A percentile compares a stretch with the other conserved stretches of the same genome.
Conservation (phyloP, 2,797 vertebrate species). For the Lagothrix lagotricha region DNA sequence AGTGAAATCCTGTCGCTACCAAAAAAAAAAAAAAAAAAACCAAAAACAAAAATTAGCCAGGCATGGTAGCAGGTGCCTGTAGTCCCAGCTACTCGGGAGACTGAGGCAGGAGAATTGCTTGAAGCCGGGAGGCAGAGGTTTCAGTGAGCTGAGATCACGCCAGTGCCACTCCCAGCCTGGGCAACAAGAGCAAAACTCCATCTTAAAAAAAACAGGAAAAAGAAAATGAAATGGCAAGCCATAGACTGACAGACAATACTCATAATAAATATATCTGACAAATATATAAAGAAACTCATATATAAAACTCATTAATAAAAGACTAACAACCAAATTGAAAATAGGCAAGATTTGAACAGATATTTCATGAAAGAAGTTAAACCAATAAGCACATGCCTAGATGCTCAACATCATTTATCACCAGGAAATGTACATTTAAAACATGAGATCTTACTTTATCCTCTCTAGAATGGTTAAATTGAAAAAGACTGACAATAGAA, state of each 20-base stretch:
- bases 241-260: neutral
- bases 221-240: conserved; percentile 23
- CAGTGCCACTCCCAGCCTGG: too few relatives aligned
- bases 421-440: neutral
- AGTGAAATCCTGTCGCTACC: too few relatives aligned
- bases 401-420: neutral
- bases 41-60: too few relatives aligned
- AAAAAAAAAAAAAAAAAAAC: too few relatives aligned
- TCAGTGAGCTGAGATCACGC: too few relatives aligned
- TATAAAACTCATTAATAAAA: neutral
- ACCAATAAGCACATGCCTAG: neutral
- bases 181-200: too few relatives aligned
- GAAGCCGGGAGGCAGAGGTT: too few relatives aligned
- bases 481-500: neutral
- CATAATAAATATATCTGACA: neutral
- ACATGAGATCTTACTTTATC: neutral
- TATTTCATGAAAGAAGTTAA: neutral
- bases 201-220: neutral
- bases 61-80: too few relatives aligned
- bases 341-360: neutral
- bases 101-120: too few relatives aligned
- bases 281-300: neutral
- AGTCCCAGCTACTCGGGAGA: too few relatives aligned
- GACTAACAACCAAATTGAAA: neutral
- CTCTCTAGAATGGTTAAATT: neutral